These are phyloP conservation scores for Sinosuthora webbiana DNA, from an alignment of 2,113 vertebrate genomes.

Conservation along the genomic window DNA sequence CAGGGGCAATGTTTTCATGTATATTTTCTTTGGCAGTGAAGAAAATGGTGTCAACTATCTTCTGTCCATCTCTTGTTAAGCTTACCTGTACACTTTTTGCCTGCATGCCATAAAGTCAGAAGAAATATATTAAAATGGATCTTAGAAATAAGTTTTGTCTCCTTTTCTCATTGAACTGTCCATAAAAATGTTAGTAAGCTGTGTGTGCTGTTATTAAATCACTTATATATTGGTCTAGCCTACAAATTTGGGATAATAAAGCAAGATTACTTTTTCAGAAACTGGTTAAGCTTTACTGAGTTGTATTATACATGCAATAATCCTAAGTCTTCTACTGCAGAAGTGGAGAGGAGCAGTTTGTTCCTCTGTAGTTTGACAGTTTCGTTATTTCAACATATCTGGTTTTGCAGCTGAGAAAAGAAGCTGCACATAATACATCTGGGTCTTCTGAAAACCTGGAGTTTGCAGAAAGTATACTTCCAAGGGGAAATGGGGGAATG, in stretches of 20 bases:
- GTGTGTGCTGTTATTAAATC: neutral
- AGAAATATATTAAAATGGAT: neutral
- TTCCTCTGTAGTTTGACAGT: neutral
- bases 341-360: neutral
- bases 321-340: neutral
- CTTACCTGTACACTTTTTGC: neutral
- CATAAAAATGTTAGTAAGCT: neutral
- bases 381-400: neutral
- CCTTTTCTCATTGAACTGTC: neutral
- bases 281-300: neutral
- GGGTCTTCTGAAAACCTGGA: neutral
- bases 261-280: neutral
- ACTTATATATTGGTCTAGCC: neutral
- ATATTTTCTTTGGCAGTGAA: neutral
- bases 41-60: neutral
- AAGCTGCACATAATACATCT: neutral
- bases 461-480: neutral
- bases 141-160: neutral
- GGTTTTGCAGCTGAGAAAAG: neutral
- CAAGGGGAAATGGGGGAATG: neutral
- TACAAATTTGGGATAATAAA: neutral
- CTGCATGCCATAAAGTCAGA: neutral
- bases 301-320: neutral
- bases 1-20: neutral
- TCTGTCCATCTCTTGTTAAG: neutral